phyloP scores from a whole-genome alignment of 1,140 invertebrate species.

The Polyergus mexicanus region DNA sequence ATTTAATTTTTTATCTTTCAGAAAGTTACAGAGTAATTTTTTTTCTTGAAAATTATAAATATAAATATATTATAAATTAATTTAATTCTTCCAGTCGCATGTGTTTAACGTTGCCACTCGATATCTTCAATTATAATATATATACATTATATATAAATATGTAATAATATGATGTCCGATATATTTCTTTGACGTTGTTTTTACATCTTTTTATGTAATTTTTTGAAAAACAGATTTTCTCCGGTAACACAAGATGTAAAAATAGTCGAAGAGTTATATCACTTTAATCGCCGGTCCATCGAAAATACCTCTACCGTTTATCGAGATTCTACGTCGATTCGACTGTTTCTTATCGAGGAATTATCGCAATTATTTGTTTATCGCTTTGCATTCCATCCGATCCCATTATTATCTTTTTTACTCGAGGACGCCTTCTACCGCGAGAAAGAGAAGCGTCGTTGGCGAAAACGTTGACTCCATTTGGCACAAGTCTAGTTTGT shows the following conservation, averaged over 20 bases:
- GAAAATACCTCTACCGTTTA: conserved; percentile 46
- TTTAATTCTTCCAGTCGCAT: neutral
- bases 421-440: neutral
- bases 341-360: conserved; percentile 52
- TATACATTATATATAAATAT: neutral
- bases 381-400: conserved; percentile 32
- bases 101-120: neutral
- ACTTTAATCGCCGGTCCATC: conserved; percentile 32
- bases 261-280: neutral
- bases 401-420: conserved; percentile 8
- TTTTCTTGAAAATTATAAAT: neutral
- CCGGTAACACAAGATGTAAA: neutral
- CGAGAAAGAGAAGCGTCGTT: conserved; percentile 31
- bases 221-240: neutral
- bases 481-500: conserved; percentile 53
- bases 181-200: neutral
- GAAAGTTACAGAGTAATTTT: neutral
- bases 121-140: neutral
- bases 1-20: neutral
- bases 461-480: conserved; percentile 63
- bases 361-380: conserved; percentile 62
- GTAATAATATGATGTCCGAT: neutral
- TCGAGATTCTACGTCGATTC: neutral
- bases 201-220: conserved; percentile 21
- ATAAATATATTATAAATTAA: neutral